Conservation (phyloP, 1,140 invertebrate genomes). For the Drosophila navojoa region DNA sequence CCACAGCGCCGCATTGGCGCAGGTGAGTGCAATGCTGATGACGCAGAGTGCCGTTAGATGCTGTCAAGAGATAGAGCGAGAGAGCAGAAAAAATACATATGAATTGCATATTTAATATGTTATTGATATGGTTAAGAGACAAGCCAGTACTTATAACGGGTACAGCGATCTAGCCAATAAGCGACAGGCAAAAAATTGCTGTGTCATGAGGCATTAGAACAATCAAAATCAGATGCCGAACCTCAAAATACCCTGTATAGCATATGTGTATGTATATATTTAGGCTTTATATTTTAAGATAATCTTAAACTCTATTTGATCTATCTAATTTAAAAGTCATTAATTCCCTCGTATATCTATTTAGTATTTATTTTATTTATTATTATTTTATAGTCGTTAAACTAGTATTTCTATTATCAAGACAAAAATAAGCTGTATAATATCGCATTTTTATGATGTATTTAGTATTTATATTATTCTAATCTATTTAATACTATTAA, state of each 20-base stretch:
- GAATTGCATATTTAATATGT: conserved; percentile 31
- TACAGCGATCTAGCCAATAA: conserved; percentile 33
- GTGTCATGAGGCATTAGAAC: conserved; percentile 19
- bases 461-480: too few species aligned
- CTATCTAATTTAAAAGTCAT: too few species aligned
- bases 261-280: too few species aligned
- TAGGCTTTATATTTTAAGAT: too few species aligned
- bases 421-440: too few species aligned
- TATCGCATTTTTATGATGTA: too few species aligned
- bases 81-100: conserved; percentile 14
- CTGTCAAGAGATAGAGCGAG: conserved; percentile 30
- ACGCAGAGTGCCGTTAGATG: conserved; percentile 74
- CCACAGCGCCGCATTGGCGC: conserved; percentile 75
- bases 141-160: conserved; percentile 38
- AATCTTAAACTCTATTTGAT: too few species aligned
- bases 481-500: too few species aligned
- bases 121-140: conserved; percentile 22
- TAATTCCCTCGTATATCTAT: too few species aligned
- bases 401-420: too few species aligned
- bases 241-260: not conserved
- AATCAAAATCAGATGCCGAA: conserved; percentile 1
- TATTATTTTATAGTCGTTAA: too few species aligned
- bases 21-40: conserved; percentile 69
- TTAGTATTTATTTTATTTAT: too few species aligned
- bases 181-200: conserved; percentile 17